A percentile compares a stretch with the other conserved stretches of the same genome.
Evolutionary conservation across 2,888 invertebrate species (phyloP).

Genomic region (Mimachlamys varia): DNA sequence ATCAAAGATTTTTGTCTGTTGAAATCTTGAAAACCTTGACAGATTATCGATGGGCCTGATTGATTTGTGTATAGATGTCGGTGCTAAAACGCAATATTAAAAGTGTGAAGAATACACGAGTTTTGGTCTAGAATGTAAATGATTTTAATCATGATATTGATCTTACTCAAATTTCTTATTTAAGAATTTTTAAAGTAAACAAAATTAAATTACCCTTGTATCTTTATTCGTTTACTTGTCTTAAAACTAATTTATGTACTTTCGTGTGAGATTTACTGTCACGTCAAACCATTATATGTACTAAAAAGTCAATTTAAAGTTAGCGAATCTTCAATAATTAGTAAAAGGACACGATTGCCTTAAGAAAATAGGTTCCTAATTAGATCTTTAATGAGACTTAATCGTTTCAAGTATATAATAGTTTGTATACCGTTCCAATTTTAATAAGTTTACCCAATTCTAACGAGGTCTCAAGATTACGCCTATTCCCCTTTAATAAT

Average conservation of each 20-base stretch:
- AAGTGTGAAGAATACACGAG: not conserved
- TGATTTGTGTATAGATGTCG: not conserved
- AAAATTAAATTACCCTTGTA: constrained; percentile 36
- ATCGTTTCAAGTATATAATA: not conserved
- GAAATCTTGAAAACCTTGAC: not conserved
- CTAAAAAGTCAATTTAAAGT: not conserved
- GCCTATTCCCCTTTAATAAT: not conserved
- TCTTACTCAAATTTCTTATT: constrained; percentile 10
- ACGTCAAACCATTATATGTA: not conserved
- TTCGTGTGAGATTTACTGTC: not conserved
- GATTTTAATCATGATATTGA: not conserved
- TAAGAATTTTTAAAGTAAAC: constrained; percentile 9
- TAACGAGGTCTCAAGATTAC: constrained; percentile 7
- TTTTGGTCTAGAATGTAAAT: constrained; percentile 21
- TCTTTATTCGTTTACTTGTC: not conserved
- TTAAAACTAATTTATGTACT: constrained; percentile 29
- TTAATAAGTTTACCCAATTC: not conserved
- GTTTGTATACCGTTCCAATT: not conserved
- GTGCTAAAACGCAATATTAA: not conserved
- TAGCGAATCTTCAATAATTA: not conserved
- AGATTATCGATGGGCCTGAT: not conserved
- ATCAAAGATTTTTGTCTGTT: not conserved
- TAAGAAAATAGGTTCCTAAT: not conserved
- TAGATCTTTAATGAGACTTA: not conserved
- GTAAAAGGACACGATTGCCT: not conserved